Evolutionary conservation across 2,113 vertebrate species (phyloP), one percentile per base, ranked within the genome.

Genomic region (Coturnix japonica): DNA sequence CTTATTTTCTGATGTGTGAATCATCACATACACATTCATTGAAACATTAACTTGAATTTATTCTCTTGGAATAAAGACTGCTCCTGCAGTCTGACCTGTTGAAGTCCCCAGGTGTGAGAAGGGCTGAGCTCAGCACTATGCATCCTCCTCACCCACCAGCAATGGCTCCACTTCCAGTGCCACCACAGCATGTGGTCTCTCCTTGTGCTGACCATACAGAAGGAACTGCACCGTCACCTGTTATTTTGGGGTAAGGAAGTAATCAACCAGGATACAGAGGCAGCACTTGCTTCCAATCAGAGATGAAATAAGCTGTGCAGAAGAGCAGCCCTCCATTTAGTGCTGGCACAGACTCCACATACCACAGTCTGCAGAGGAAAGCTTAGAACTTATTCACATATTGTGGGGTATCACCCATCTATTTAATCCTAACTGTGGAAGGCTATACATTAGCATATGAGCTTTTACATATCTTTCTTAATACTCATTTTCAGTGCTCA

Each of bases 171-270:
- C 96, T 63, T 97, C 98, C 71, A 91, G 61, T 2, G 76, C 61
- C 10, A 87, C 60, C 7, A 53, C 25, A 9, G 10, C 39, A 11
- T 86, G 53, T 35, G 33, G 46, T 4, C 31, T 19, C 1, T 87
- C 81, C 54, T 49, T n/a, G 66, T 87, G 96, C 88, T 95, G 97
- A 11, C 57, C 88, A 43, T 96, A 97, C 28, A 96, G 63, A 73
- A 97, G 44, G 72, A 97, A 97, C 61, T 97, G 97, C 41, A 61
- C 30, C 2, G 94, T 98, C 72, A 97, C 97, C 98, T 98, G 93
- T 11, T 57, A 25, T 65, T 90, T 49, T 41, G 5, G 80, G 91
- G 83, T 94, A 91, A 96, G 92, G 91, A 94, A 91, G 79, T 28
- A 41, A 85, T 49, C 49, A 59, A 80, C 23, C 1, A 44, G 47